These are phyloP conservation scores for Drosophila busckii DNA, from an alignment of 1,140 invertebrate species.

Conservation along the genomic window DNA sequence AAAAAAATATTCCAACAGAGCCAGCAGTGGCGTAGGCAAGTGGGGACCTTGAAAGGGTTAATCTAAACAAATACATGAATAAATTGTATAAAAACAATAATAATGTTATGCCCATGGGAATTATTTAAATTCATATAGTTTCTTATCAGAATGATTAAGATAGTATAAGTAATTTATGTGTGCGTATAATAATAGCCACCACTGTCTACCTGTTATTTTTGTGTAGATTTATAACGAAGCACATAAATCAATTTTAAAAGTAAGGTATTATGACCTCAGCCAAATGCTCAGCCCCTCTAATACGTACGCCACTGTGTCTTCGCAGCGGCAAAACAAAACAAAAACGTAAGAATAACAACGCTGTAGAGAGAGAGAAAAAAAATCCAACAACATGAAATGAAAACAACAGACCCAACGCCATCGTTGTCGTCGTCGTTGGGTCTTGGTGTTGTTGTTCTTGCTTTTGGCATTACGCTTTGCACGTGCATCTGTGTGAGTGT, in stretches of 20 bases:
- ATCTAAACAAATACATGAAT: too few relatives aligned
- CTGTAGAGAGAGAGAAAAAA: conserved; percentile 44
- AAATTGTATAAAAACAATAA: too few relatives aligned
- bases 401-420: conserved; percentile 60
- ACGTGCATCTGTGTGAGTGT: conserved; percentile 18
- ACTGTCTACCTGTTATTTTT: too few relatives aligned
- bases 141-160: too few relatives aligned
- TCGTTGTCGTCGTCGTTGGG: conserved; percentile 23
- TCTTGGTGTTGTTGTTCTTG: conserved; percentile 29
- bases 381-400: conserved; percentile 59
- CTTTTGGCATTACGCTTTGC: conserved; percentile 19
- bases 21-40: conserved; percentile 25
- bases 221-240: neutral
- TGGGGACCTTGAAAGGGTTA: too few relatives aligned
- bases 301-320: conserved; percentile 38
- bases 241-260: conserved; percentile 8
- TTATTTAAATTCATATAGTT: too few relatives aligned
- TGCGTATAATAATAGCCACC: too few relatives aligned
- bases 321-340: conserved; percentile 63
- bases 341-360: conserved; percentile 72
- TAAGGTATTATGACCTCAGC: neutral
- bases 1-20: conserved; percentile 63
- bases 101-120: too few relatives aligned
- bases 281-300: neutral
- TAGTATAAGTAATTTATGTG: too few relatives aligned